Evolutionary conservation across 2,888 invertebrate genomes (phyloP).

Genomic region (Acanthosepion esculentum): DNA sequence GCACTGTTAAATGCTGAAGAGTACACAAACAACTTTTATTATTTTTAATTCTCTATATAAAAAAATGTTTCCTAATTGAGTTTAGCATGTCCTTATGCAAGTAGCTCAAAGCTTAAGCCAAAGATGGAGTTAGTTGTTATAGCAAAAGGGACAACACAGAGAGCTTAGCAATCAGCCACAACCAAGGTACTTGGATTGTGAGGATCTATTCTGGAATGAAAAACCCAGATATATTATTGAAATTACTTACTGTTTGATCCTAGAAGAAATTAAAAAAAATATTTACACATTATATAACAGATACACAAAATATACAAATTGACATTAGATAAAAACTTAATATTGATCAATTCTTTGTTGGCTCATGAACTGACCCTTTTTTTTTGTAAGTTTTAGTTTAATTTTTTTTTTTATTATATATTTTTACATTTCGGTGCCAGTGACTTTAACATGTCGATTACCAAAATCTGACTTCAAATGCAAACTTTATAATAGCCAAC

Average conservation of each 20-base stretch:
- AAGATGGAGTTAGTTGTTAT: background rate
- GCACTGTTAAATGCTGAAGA: no score
- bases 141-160: background rate
- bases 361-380: background rate
- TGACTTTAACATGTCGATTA: background rate
- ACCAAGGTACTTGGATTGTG: background rate
- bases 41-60: no score
- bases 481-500: no score
- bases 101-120: no score
- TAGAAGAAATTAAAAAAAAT: background rate
- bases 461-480: no score
- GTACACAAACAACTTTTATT: no score
- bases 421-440: background rate
- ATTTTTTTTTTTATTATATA: background rate
- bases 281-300: background rate
- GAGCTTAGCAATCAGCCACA: slow-evolving; percentile 5
- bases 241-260: background rate
- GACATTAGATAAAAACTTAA: background rate
- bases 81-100: no score
- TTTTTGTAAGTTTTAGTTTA: background rate
- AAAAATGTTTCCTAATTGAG: no score
- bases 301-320: background rate
- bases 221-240: background rate
- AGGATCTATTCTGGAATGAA: background rate
- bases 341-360: background rate